phyloP scores from a whole-genome alignment of 35 echinoderm and acorn worm species.

The Patiria miniata region DNA sequence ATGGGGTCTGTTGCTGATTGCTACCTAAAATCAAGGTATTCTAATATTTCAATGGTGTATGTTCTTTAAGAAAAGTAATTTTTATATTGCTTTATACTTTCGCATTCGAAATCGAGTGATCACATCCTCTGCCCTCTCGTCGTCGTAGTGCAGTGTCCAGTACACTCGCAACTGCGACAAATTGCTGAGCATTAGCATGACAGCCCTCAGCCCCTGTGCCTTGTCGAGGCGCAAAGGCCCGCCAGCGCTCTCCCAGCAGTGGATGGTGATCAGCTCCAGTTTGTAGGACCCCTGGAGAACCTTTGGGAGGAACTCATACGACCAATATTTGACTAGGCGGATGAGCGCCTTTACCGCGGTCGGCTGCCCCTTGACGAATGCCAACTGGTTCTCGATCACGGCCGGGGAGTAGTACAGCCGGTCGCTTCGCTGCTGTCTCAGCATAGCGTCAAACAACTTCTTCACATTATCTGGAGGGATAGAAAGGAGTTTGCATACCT shows the following conservation, averaged over 20 bases:
- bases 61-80: too few species aligned
- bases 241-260: conserved; percentile 8
- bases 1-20: too few species aligned
- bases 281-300: conserved; percentile 6
- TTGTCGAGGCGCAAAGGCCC: neutral
- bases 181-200: neutral
- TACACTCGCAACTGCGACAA: neutral
- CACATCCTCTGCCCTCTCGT: too few species aligned
- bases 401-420: neutral
- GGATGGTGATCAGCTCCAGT: conserved; percentile 39
- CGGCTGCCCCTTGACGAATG: neutral
- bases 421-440: neutral
- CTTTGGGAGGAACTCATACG: neutral
- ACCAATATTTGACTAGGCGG: conserved; percentile 30
- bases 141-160: too few species aligned
- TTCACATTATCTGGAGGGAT: neutral
- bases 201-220: neutral
- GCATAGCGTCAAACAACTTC: neutral
- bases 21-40: too few species aligned
- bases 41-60: too few species aligned
- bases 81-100: too few species aligned
- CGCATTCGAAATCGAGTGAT: too few species aligned
- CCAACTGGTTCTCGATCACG: neutral
- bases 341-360: neutral
- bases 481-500: too few species aligned